These are phyloP conservation scores for Caenorhabditis sp. DNA, from an alignment of 2,888 invertebrate genomes.

Conservation along the genomic window DNA sequence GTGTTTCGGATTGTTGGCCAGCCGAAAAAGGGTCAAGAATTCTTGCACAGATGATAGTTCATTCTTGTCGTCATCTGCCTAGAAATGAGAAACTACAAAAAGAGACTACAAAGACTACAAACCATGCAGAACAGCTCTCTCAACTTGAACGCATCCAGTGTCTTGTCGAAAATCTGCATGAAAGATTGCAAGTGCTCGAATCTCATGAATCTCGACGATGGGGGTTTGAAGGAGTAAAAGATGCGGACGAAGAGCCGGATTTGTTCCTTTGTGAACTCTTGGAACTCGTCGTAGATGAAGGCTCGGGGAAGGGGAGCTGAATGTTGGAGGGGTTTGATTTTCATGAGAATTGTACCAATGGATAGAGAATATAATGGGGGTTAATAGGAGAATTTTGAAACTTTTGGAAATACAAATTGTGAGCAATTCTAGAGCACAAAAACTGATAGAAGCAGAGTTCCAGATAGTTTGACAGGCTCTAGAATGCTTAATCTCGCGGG, in stretches of 20 bases:
- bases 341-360: too few relatives aligned
- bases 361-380: too few relatives aligned
- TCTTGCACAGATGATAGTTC: background rate
- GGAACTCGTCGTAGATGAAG: background rate
- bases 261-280: background rate
- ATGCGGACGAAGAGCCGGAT: background rate
- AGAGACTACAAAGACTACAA: background rate
- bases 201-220: background rate
- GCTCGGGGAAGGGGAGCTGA: background rate
- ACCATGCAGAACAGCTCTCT: background rate
- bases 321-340: too few relatives aligned
- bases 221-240: background rate
- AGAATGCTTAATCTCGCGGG: too few relatives aligned
- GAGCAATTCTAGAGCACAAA: too few relatives aligned
- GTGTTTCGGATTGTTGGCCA: background rate
- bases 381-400: too few relatives aligned
- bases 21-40: background rate
- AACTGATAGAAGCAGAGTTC: too few relatives aligned
- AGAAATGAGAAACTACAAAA: background rate
- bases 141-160: background rate
- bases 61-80: background rate
- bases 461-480: too few relatives aligned
- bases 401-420: too few relatives aligned
- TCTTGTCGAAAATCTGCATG: background rate
- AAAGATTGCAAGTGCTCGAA: background rate